A percentile compares a stretch with the other conserved stretches of the same genome.
Conservation (phyloP, 2,113 vertebrate genomes). For the Toxotes chatareus region DNA sequence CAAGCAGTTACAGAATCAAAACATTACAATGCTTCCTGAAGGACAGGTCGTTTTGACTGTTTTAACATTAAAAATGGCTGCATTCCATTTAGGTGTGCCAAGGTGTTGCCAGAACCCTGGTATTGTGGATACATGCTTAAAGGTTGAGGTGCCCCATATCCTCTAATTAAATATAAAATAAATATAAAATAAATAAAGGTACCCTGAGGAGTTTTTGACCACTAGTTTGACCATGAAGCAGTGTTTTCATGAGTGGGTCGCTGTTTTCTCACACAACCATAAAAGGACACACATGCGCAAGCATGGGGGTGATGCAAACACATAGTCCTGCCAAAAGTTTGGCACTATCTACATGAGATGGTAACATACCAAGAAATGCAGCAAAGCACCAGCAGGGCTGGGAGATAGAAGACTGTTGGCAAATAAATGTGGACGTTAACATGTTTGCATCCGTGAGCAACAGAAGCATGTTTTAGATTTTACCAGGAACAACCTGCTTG, state of each 20-base stretch:
- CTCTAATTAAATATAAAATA: neutral
- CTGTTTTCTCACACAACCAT: neutral
- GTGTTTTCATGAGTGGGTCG: neutral
- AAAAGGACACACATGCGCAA: neutral
- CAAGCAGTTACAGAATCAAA: neutral
- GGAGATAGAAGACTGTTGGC: too few relatives aligned
- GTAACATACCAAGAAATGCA: neutral
- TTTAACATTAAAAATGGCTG: neutral
- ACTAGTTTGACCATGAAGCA: neutral
- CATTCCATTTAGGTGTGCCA: neutral
- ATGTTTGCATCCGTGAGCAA: neutral
- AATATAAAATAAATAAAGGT: neutral
- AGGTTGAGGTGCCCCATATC: neutral
- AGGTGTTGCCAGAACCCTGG: neutral
- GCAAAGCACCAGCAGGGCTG: neutral
- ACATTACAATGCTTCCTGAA: neutral
- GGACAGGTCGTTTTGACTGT: neutral
- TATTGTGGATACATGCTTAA: neutral
- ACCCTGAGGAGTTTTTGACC: neutral
- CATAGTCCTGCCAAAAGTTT: neutral
- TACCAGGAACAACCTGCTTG: neutral
- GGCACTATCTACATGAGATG: neutral
- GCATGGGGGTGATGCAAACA: neutral
- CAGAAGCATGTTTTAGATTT: neutral
- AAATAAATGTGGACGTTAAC: neutral